Evolutionary conservation across 1,140 invertebrate genomes (phyloP), one percentile per base, ranked within the genome.

Genomic region (Drosophila repleta): DNA sequence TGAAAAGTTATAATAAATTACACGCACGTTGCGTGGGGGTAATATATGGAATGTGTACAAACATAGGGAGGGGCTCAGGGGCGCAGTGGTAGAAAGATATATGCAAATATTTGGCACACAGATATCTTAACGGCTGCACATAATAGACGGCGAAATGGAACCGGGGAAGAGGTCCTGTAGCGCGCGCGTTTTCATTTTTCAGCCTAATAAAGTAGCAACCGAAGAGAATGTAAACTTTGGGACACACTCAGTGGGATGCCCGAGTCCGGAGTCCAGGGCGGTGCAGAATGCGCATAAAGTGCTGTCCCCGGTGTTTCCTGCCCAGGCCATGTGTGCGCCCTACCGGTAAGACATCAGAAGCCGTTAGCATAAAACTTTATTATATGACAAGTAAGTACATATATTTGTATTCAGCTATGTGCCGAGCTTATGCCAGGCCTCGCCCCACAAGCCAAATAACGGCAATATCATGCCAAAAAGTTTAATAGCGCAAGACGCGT

Each of bases 361-460:
- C 82, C 83, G 75, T 82, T 87, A 87, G 80, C 82, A 87, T 87
- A 82, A 87, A 87, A 87, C 70, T 87, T 87, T 87, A 87, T 87
- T 88, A 87, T 87, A 87, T 87, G 82, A 87, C 82, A 88, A 87
- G 82, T 87, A 75, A 81, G 78, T 87, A 85, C 46, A 77, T 77
- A 75, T 77, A 70, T 74, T 74, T 61, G 60, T 65, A 73, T 73
- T 49, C 70, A 73, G 62, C 56, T 56, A 61, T 68, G 26, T 68
- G 52, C 49, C 56, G 57, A 66, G 68, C n/a, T n/a, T n/a, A n/a
- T n/a, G n/a, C 61, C 53, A 18, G 11, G 32, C 24, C 35, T 37
- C n/a, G 39, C 68, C 71, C 52, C 61, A 46, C 49, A 60, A 39
- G 76, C 35, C 60, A 75, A 82, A 82, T 82, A 82, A 81, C 74